Percentiles rank a stretch among this genome's conserved stretches.
Conservation (phyloP, 2,113 vertebrate species). For the Syngnathoides biaculeatus region DNA sequence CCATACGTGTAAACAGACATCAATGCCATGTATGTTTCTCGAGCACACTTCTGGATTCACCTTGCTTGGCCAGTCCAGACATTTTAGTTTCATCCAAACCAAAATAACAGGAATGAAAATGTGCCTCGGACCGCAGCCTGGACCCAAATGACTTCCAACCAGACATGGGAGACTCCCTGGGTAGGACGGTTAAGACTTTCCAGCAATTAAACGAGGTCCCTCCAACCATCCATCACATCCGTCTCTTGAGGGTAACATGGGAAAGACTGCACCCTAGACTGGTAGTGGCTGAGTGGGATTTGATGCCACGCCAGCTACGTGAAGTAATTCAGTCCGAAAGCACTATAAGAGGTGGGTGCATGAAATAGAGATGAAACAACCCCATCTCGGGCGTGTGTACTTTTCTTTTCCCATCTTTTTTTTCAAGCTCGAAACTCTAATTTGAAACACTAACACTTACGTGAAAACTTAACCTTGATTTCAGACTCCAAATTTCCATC, state of each 20-base stretch:
- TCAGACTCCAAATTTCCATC: no score
- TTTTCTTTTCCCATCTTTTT: neutral
- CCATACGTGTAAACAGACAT: neutral
- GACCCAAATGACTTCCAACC: slow-evolving; percentile 1
- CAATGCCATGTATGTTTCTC: neutral
- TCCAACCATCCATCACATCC: neutral
- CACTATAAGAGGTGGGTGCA: neutral
- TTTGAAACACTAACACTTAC: no score
- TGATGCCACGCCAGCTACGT: neutral
- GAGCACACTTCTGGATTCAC: neutral
- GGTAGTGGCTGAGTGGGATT: neutral
- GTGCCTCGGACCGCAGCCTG: neutral
- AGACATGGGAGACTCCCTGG: slow-evolving; percentile 8
- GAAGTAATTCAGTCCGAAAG: neutral
- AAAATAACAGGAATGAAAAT: slow-evolving; percentile 11
- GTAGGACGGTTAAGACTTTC: slow-evolving; percentile 4
- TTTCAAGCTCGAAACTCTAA: neutral
- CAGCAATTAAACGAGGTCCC: slow-evolving; percentile 1
- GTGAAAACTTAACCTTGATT: no score
- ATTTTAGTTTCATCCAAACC: slow-evolving; percentile 7
- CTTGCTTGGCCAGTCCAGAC: slow-evolving; percentile 3
- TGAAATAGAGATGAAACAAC: neutral
- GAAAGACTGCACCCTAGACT: neutral
- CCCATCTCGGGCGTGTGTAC: neutral
- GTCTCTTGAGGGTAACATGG: neutral